phyloP scores from a whole-genome alignment of 2,113 vertebrate genomes.

The Acrocephalus arundinaceus region DNA sequence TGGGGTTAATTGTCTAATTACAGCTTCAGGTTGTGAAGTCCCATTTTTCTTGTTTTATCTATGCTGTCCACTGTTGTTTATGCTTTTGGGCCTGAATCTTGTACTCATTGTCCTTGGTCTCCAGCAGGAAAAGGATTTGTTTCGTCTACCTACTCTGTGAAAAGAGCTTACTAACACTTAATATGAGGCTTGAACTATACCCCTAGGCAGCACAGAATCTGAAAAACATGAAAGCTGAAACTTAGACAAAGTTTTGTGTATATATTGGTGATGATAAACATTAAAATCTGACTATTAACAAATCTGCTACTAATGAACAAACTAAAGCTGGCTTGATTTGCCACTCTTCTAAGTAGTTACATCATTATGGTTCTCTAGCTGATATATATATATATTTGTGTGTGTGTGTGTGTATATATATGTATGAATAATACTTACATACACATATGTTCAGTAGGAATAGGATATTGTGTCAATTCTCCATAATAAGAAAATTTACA shows the following conservation, averaged over 20 bases:
- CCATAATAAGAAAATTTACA: not conserved
- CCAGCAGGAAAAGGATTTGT: not conserved
- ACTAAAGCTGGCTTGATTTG: not conserved
- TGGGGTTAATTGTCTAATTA: not conserved
- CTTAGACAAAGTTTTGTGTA: not conserved
- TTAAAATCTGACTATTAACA: not conserved
- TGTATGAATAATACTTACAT: not conserved
- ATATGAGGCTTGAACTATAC: not conserved
- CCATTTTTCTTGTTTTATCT: not conserved
- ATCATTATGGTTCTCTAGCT: not conserved
- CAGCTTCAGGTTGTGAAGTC: not conserved
- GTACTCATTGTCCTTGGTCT: not conserved
- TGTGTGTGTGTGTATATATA: not conserved
- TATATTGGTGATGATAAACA: not conserved
- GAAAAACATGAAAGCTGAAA: not conserved
- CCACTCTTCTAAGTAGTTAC: not conserved
- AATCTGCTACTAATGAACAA: not conserved
- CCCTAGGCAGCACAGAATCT: not conserved
- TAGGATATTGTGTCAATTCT: not conserved
- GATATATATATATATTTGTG: not conserved
- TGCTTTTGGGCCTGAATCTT: not conserved
- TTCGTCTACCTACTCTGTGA: not conserved
- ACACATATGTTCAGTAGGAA: not conserved
- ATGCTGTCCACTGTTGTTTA: not conserved
- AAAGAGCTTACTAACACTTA: not conserved